A percentile compares a stretch with the other conserved stretches of the same genome.
Evolutionary conservation across 2,888 invertebrate species (phyloP).

Genomic region (Leucophenga maculata): DNA sequence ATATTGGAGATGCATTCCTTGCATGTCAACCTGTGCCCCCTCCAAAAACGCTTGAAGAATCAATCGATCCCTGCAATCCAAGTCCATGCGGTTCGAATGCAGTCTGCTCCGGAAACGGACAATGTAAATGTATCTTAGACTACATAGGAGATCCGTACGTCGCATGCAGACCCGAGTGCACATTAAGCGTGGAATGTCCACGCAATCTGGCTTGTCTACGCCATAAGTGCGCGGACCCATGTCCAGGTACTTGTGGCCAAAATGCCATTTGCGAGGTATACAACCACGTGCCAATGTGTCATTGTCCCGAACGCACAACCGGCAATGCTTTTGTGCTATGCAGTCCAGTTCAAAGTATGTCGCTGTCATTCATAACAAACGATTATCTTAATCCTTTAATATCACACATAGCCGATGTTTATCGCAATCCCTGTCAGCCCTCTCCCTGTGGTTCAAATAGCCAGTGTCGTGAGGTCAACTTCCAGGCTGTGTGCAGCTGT

Average conservation of each 20-base stretch:
- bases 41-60: constrained; percentile 62
- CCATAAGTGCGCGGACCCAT: constrained; percentile 82
- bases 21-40: constrained; percentile 71
- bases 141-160: constrained; percentile 82
- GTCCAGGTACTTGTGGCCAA: constrained; percentile 80
- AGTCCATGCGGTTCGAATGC: constrained; percentile 88
- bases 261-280: constrained; percentile 81
- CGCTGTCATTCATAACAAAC: constrained; percentile 73
- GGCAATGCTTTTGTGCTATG: constrained; percentile 83
- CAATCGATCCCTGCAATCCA: constrained; percentile 76
- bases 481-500: constrained; percentile 85
- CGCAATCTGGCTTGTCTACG: constrained; percentile 79
- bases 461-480: constrained; percentile 81
- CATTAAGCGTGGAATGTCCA: constrained; percentile 79
- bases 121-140: constrained; percentile 79
- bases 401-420: constrained; percentile 70
- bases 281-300: constrained; percentile 82
- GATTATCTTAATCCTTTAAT: constrained; percentile 58
- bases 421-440: constrained; percentile 80
- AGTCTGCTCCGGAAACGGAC: constrained; percentile 77
- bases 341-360: constrained; percentile 66
- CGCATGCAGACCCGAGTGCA: constrained; percentile 82
- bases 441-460: constrained; percentile 84
- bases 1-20: constrained; percentile 82
- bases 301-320: constrained; percentile 79